Percentiles rank a stretch among this genome's conserved stretches.
These are phyloP conservation scores for Nannoperca australis DNA, from an alignment of 2,797 vertebrate genomes.

Conservation along the genomic window DNA sequence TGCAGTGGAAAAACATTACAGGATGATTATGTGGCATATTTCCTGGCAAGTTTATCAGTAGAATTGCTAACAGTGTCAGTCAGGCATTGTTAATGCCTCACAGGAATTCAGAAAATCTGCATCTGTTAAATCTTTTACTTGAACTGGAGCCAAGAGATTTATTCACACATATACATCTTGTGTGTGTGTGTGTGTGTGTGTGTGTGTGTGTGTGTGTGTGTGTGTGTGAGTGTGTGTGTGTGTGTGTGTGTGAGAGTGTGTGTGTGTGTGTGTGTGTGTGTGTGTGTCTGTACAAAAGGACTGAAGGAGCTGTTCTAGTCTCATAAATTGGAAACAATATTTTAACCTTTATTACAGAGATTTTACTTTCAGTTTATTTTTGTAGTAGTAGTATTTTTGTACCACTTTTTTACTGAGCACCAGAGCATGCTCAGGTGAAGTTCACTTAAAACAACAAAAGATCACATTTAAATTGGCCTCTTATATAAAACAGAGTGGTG, in stretches of 20 bases:
- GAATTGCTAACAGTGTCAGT: constrained; percentile 3
- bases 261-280: constrained; percentile 18
- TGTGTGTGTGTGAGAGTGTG: constrained; percentile 19
- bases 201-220: constrained; percentile 22
- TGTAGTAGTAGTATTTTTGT: too few relatives aligned
- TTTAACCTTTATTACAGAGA: too few relatives aligned
- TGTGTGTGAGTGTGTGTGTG: constrained; percentile 19
- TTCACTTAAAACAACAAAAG: too few relatives aligned
- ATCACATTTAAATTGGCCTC: too few relatives aligned
- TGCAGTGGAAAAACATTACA: background rate
- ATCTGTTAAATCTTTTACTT: constrained; percentile 57
- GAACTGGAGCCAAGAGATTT: constrained; percentile 45
- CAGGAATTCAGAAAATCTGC: constrained; percentile 68
- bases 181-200: constrained; percentile 19
- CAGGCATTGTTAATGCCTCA: constrained; percentile 51
- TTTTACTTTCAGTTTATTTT: background rate
- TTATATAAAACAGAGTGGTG: background rate
- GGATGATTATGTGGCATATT: constrained; percentile 13
- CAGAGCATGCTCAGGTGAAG: too few relatives aligned
- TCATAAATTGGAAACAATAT: background rate
- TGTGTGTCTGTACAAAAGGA: constrained; percentile 1
- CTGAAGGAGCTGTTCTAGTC: too few relatives aligned
- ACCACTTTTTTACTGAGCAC: too few relatives aligned
- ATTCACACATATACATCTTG: background rate
- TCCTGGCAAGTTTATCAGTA: constrained; percentile 14